Evolutionary conservation across 1,140 invertebrate genomes (phyloP), one percentile per base, ranked within the genome.

Genomic region (Drosophila guanche): DNA sequence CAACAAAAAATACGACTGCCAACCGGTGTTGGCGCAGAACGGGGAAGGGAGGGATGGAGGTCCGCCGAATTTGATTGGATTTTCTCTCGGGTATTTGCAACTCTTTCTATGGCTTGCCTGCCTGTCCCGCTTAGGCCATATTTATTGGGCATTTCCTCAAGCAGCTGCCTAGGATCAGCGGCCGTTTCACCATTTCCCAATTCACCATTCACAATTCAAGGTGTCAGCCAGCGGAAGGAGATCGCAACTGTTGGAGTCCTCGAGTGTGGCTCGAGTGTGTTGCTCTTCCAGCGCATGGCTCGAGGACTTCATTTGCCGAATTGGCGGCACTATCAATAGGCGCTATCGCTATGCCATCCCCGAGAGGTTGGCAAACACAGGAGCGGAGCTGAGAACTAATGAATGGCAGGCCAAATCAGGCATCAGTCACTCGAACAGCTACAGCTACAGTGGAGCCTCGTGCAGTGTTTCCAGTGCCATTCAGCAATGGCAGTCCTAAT

Each of bases 361-460:
- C 29, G 23, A 68, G 66, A 68, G 66, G 62, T 68, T n/a, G 37
- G 62, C 58, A 81, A 62, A 56, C 55, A 67, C 20, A 37, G 33
- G 23, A 23, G 41, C 59, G 33, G 27, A 37, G 10, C 42, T 12
- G 40, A 12, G 33, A 63, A 59, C 78, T 80, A 80, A 80, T 80
- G 79, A 80, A 77, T 40, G 22, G 22, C n/a, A 46, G 40, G 25
- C 7, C 51, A 53, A 50, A 59, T 14, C 45, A 6, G 45, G 5
- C n/a, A 59, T 20, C 16, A 20, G 16, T 20, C 16, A 20, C 16
- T 20, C 16, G 16, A 20, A 20, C 16, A 20, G 16, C 16, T 8
- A 8, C 29, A 33, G 8, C 29, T 37, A 37, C 58, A 61, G 58
- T 61, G 50, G 48, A 61, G 48, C 40, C 50, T 33, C 5, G 3